A percentile compares a stretch with the other conserved stretches of the same genome.
phyloP scores from a whole-genome alignment of 2,113 vertebrate genomes.

The Petrocephalus microphthalmus region DNA sequence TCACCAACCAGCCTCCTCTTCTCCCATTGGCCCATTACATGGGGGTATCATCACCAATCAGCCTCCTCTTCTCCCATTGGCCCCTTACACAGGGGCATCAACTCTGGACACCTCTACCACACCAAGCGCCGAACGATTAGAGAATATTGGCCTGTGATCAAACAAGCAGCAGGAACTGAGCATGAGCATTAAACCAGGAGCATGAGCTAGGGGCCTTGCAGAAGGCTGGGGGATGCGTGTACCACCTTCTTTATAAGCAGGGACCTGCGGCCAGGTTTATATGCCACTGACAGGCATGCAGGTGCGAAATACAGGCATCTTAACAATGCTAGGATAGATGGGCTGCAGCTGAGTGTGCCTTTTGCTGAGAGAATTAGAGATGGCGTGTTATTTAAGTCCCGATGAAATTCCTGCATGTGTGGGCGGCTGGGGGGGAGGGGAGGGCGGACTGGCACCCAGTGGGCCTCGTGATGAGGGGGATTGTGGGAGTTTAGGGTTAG shows the following conservation, averaged over 20 bases:
- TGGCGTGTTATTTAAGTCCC: background rate
- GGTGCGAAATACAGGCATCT: background rate
- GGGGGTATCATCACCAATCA: background rate
- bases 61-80: background rate
- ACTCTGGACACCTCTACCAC: background rate
- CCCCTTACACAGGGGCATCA: background rate
- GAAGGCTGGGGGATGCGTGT: background rate
- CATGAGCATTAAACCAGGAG: background rate
- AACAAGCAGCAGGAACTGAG: background rate
- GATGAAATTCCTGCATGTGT: constrained; percentile 3
- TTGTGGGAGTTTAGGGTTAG: constrained; percentile 7
- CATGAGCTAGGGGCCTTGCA: background rate
- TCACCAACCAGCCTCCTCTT: background rate
- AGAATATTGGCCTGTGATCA: background rate
- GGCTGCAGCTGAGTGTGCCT: background rate
- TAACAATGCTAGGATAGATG: background rate
- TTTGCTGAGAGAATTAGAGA: background rate
- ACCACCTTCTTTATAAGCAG: background rate
- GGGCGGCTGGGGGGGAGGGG: background rate
- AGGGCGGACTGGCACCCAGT: background rate
- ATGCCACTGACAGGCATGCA: background rate
- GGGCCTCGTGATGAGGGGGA: background rate
- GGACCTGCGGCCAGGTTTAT: background rate
- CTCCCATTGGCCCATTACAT: background rate
- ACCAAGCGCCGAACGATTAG: background rate